Evolutionary conservation across 2,113 vertebrate species (phyloP).

Genomic region (Numenius arquata): DNA sequence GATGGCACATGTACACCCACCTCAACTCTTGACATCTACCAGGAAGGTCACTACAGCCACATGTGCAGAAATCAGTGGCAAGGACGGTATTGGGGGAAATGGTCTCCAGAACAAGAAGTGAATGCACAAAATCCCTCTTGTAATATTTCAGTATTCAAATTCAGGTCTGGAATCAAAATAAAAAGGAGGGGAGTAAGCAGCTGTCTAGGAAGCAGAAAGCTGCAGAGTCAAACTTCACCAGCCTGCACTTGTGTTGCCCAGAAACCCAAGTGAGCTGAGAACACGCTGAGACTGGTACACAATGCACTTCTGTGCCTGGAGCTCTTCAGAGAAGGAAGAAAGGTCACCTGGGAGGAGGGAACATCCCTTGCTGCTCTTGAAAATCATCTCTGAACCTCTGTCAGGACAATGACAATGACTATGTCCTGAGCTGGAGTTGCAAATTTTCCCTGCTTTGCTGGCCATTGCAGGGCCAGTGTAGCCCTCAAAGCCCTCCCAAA

Average conservation of each 20-base stretch:
- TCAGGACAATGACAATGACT: not conserved
- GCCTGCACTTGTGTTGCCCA: not conserved
- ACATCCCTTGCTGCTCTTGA: not conserved
- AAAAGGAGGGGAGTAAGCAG: not conserved
- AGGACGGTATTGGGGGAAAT: not conserved
- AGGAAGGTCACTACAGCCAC: not conserved
- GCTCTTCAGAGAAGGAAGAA: not conserved
- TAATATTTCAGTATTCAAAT: not conserved
- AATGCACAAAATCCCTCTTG: not conserved
- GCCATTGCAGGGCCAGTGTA: not conserved
- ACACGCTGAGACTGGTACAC: not conserved
- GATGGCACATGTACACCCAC: not conserved
- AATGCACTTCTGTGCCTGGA: not conserved
- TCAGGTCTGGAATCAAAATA: not conserved
- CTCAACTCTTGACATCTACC: not conserved
- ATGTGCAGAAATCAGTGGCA: not conserved
- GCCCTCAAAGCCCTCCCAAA: not conserved
- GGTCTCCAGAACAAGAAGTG: not conserved
- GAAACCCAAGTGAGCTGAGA: not conserved
- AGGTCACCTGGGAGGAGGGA: not conserved
- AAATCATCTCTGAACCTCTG: not conserved
- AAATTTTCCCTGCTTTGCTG: not conserved
- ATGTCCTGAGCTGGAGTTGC: not conserved
- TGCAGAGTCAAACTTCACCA: not conserved
- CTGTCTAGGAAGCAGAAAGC: not conserved